Evolutionary conservation across 2,888 invertebrate species (phyloP).

Genomic region (Rhagonycha lutea): DNA sequence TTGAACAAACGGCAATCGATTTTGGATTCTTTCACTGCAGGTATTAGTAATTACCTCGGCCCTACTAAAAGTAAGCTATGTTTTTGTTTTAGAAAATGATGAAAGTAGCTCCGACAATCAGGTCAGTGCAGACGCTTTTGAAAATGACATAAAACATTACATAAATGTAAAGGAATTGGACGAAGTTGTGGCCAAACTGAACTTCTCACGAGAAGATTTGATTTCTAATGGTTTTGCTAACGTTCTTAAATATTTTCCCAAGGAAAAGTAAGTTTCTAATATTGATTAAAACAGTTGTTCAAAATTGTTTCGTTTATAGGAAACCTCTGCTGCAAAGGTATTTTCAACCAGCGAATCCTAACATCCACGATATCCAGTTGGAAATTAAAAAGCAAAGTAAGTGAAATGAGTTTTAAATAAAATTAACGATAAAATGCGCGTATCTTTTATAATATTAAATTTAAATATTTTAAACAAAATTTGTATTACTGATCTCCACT

Average conservation of each 20-base stretch:
- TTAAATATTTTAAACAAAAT: too few species aligned
- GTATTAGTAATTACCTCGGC: not conserved
- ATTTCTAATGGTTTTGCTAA: not conserved
- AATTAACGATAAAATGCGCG: too few species aligned
- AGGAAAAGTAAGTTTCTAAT: not conserved
- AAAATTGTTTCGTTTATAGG: not conserved
- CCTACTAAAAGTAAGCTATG: not conserved
- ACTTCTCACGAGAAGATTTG: not conserved
- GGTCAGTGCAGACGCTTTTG: not conserved
- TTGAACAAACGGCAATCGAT: conserved; percentile 43
- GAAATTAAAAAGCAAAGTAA: conserved; percentile 15
- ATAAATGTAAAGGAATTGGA: not conserved
- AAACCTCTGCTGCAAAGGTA: not conserved
- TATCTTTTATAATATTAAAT: too few species aligned
- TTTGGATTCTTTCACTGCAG: not conserved
- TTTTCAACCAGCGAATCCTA: not conserved
- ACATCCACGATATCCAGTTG: conserved; percentile 17
- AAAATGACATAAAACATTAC: not conserved
- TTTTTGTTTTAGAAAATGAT: not conserved
- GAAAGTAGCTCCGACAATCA: not conserved
- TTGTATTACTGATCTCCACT: too few species aligned
- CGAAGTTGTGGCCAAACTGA: not conserved
- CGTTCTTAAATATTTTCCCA: not conserved
- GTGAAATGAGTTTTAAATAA: not conserved
- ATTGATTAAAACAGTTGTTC: not conserved